phyloP scores from a whole-genome alignment of 2,113 vertebrate species.

The Cavia porcellus region DNA sequence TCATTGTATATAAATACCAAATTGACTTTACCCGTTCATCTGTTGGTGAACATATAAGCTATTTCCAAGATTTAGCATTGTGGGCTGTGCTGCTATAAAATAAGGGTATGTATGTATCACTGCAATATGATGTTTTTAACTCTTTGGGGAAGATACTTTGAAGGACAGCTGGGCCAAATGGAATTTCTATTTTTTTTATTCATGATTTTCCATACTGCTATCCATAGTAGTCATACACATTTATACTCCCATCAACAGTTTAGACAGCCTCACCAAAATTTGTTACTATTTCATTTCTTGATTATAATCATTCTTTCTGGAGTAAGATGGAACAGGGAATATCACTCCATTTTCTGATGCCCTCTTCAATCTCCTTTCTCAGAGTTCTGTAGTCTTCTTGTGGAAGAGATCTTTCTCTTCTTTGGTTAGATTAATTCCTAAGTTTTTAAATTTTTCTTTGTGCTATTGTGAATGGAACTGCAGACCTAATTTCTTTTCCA shows the following conservation, averaged over 20 bases:
- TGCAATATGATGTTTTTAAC: not conserved
- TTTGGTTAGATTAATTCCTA: not conserved
- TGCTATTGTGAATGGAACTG: not conserved
- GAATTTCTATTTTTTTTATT: not conserved
- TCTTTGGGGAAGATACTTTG: not conserved
- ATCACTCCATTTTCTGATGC: not conserved
- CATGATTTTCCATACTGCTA: not conserved
- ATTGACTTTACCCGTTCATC: not conserved
- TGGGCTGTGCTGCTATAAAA: not conserved
- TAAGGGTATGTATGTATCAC: not conserved
- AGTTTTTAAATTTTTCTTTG: not conserved
- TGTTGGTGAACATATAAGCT: not conserved
- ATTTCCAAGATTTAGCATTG: not conserved
- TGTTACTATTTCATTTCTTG: not conserved
- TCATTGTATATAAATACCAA: not conserved
- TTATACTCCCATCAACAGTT: not conserved
- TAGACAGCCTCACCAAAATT: not conserved
- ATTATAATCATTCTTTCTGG: not conserved
- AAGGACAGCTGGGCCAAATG: not conserved
- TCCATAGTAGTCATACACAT: not conserved
- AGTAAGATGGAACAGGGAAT: not conserved
- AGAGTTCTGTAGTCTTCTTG: not conserved
- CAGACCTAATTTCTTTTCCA: not conserved
- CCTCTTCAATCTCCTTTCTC: not conserved
- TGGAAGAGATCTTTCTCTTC: not conserved